Evolutionary conservation across 2,888 invertebrate species (phyloP).

Genomic region (Chesias legatella): DNA sequence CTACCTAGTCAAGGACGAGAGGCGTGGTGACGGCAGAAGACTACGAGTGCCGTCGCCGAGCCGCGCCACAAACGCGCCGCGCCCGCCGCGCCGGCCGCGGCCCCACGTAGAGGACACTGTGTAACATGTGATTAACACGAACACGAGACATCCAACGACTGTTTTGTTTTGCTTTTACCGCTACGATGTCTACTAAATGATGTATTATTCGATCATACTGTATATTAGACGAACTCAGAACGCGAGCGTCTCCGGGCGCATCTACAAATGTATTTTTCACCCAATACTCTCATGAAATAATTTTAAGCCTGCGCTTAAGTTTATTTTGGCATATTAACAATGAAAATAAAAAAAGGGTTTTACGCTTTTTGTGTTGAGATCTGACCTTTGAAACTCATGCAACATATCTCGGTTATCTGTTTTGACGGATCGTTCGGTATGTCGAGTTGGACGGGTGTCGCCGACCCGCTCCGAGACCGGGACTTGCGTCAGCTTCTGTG

Average conservation of each 20-base stretch:
- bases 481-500: conserved; percentile 49
- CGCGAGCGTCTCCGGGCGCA: conserved; percentile 58
- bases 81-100: conserved; percentile 47
- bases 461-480: conserved; percentile 48
- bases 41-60: conserved; percentile 49
- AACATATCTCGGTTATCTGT: conserved; percentile 55
- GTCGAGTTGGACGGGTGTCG: conserved; percentile 31
- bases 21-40: conserved; percentile 44
- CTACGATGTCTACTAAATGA: conserved; percentile 77
- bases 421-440: conserved; percentile 13
- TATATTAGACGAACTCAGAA: conserved; percentile 56
- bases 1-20: conserved; percentile 27
- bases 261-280: conserved; percentile 78
- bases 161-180: conserved; percentile 79
- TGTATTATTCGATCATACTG: conserved; percentile 59
- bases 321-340: conserved; percentile 74
- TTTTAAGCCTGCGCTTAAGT: conserved; percentile 68
- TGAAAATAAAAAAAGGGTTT: conserved; percentile 51
- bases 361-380: conserved; percentile 73
- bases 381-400: conserved; percentile 54
- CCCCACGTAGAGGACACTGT: conserved; percentile 49
- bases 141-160: conserved; percentile 67
- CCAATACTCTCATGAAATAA: conserved; percentile 74
- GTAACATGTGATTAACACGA: conserved; percentile 77
- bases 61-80: conserved; percentile 36